A percentile compares a stretch with the other conserved stretches of the same genome.
Evolutionary conservation across 2,888 invertebrate species (phyloP).

Genomic region (Coecobrya sp.): DNA sequence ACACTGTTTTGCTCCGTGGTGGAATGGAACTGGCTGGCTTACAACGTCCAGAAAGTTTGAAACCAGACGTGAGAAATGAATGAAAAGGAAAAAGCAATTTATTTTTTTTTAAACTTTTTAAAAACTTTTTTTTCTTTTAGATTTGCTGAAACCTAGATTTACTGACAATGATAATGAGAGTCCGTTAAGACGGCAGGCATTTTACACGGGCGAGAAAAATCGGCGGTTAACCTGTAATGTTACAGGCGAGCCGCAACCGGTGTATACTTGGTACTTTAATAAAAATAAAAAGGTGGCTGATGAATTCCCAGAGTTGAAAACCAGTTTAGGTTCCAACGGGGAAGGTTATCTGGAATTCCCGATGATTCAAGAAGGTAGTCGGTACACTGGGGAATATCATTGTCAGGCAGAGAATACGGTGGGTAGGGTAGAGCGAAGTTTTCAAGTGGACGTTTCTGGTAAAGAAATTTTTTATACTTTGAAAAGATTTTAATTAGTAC

Average conservation of each 20-base stretch:
- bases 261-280: conserved; percentile 55
- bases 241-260: conserved; percentile 67
- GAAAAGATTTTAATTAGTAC: background rate
- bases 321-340: conserved; percentile 52
- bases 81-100: background rate
- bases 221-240: conserved; percentile 59
- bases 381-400: background rate
- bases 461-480: background rate
- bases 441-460: conserved; percentile 17
- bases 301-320: conserved; percentile 53
- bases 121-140: conserved; percentile 35
- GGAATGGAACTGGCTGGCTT: conserved; percentile 64
- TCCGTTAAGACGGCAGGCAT: conserved; percentile 2
- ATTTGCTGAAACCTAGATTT: conserved; percentile 24
- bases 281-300: background rate
- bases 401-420: conserved; percentile 41
- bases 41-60: conserved; percentile 52
- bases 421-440: background rate
- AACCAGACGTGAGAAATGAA: conserved; percentile 35
- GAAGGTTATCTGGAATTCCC: conserved; percentile 75
- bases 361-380: background rate
- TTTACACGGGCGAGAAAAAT: conserved; percentile 56
- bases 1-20: conserved; percentile 63
- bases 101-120: background rate
- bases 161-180: background rate